Percentiles rank a stretch among this genome's conserved stretches.
Conservation (phyloP, 2,888 invertebrate genomes). For the Lepidonotus clava region DNA sequence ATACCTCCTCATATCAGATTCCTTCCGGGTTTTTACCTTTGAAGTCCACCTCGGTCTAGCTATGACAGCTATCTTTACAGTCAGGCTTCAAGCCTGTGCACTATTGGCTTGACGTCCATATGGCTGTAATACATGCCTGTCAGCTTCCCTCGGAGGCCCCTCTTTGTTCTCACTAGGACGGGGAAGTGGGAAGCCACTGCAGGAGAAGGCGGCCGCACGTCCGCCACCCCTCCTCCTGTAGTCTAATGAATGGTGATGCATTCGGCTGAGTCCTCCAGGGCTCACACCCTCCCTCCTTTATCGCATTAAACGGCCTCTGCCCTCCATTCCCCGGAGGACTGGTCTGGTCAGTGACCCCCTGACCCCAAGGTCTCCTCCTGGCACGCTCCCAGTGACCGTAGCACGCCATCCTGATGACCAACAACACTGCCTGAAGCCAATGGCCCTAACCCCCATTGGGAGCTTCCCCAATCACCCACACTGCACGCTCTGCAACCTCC, state of each 20-base stretch:
- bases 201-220: no score
- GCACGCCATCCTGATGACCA: no score
- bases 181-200: not conserved
- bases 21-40: no score
- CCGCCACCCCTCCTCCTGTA: no score
- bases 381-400: no score
- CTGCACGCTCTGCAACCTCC: not conserved
- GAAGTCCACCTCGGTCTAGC: no score
- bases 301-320: not conserved
- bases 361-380: not conserved
- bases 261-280: not conserved
- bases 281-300: not conserved
- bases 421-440: no score
- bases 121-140: no score
- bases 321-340: not conserved
- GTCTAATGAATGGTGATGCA: constrained; percentile 15
- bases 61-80: no score
- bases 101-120: constrained; percentile 10
- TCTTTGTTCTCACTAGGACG: not conserved
- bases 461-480: not conserved
- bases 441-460: no score
- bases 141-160: not conserved
- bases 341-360: not conserved
- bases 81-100: no score
- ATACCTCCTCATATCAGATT: no score